Evolutionary conservation across 2,113 vertebrate species (phyloP), one percentile per base, ranked within the genome.

Genomic region (Cyanoderma ruficeps): DNA sequence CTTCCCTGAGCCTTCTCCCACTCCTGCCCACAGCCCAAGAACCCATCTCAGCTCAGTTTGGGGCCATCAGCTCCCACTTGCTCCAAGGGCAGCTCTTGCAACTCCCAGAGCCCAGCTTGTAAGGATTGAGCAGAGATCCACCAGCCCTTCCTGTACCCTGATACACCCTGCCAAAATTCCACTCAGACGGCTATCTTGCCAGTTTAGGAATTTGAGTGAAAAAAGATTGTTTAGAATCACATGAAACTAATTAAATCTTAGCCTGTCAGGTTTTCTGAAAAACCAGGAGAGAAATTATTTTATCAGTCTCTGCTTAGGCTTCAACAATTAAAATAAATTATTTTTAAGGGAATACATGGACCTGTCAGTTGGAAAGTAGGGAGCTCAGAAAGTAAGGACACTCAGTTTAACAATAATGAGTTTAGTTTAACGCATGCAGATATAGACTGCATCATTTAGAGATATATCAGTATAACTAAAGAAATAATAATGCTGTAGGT

Each of bases 11-110:
- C 6, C 30, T 82, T 70, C 16, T 70, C 6, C 28, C 19, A 22
- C 7, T n/a, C 65, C 23, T 56, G 17, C 7, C 23, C 27, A 7
- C 17, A 70, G 23, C 13, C 12, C 67, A 80, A 30, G 30, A 71
- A 12, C 2, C 4, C 18, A 23, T 65, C 49, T 46, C 39, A 55
- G 13, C 25, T 61, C 30, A 17, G 10, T 10, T 23, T 30, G 69
- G 13, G 19, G 9, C 23, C n/a, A 35, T 35, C 20, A 49, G n/a
- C 49, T 14, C 8, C 13, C 0, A 0, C 8, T 13, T 71, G 11
- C 37, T 20, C 33, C 23, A 24, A 0, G 2, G 30, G 7, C 27
- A 90, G 5, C 19, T 65, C 21, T 60, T 69, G 37, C 5, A 88
- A 2, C 2, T 55, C n/a, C 11, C 10, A 46, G 25, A 67, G 41